A percentile compares a stretch with the other conserved stretches of the same genome.
Evolutionary conservation across 2,888 invertebrate species (phyloP).

Genomic region (Dynastes hyllus): DNA sequence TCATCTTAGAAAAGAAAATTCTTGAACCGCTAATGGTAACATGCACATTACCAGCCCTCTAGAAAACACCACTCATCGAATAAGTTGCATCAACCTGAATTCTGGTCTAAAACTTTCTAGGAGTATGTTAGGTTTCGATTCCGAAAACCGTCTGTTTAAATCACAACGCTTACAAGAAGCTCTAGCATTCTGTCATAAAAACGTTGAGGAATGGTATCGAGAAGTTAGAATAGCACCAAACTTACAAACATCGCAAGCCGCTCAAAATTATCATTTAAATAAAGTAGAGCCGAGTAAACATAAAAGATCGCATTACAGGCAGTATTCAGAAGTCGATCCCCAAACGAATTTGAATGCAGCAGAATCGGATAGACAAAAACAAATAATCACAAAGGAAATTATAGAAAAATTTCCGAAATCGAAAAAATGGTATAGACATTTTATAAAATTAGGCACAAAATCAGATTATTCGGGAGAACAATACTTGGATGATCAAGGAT

Average conservation of each 20-base stretch:
- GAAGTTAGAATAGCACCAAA: slow-evolving; percentile 71
- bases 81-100: slow-evolving; percentile 73
- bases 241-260: slow-evolving; percentile 55
- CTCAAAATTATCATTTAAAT: slow-evolving; percentile 27
- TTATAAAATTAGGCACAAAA: slow-evolving; percentile 73
- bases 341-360: slow-evolving; percentile 51
- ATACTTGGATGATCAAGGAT: slow-evolving; percentile 72
- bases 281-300: slow-evolving; percentile 41
- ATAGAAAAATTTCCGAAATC: slow-evolving; percentile 73
- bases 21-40: slow-evolving; percentile 80
- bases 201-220: slow-evolving; percentile 78
- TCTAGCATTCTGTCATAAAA: slow-evolving; percentile 78
- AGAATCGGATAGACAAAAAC: slow-evolving; percentile 56
- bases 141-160: slow-evolving; percentile 78
- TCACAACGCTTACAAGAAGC: slow-evolving; percentile 79
- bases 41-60: slow-evolving; percentile 77
- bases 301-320: slow-evolving; percentile 52
- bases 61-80: slow-evolving; percentile 72
- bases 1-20: slow-evolving; percentile 77
- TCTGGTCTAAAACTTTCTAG: slow-evolving; percentile 76
- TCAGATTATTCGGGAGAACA: slow-evolving; percentile 64
- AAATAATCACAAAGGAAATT: slow-evolving; percentile 65
- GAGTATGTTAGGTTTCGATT: slow-evolving; percentile 77
- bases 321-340: slow-evolving; percentile 54
- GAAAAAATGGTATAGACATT: slow-evolving; percentile 79